Base-by-base conservation (phyloP, 1,140 invertebrate genomes). In the Drosophila repleta region DNA sequence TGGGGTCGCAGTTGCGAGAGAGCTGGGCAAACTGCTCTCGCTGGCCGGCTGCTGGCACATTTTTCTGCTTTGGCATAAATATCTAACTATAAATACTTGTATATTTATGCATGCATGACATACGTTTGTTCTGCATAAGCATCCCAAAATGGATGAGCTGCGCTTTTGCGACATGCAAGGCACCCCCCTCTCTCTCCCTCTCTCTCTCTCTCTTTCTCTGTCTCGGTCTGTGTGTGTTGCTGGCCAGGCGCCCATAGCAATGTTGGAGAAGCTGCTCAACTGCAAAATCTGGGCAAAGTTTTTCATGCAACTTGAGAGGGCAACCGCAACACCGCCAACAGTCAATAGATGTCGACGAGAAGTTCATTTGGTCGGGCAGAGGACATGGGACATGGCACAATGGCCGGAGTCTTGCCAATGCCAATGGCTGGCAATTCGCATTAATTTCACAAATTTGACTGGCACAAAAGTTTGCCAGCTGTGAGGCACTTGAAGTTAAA, bases 61-160 rank as follows among this genome's bases (percentile, higher is more conserved):
- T 73, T 73, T 73, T 62, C 46, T 64, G 63, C 69, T 58, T 52
- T 77, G 69, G 65, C 76, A 84, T 78, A 87, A 75, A 75, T 75
- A 71, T 84, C 76, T 70, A 77, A 85, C 82, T 85, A 87, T 87
- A 78, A 78, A 87, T 87, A 74, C 62, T 73, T 67, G 69, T 73
- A 82, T 85, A 87, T 85, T 85, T 85, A 85, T 87, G 82, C 82
- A 85, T 85, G 78, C 82, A 85, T 85, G 82, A 82, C 82, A 87
- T 87, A 85, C 87, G 82, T 87, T 84, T 79, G 76, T 67, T 77
- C 74, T 74, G 64, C 62, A 81, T 76, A 71, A 81, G 69, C 74
- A 76, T 77, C 51, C 80, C 57, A 61, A 73, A 72, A 61, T 67
- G 69, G 74, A 72, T 76, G 74, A 76, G 74, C 73, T 74, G 67